A percentile compares a stretch with the other conserved stretches of the same genome.
These are phyloP conservation scores for Athalia cordata DNA, from an alignment of 2,888 invertebrate species.

Conservation along the genomic window DNA sequence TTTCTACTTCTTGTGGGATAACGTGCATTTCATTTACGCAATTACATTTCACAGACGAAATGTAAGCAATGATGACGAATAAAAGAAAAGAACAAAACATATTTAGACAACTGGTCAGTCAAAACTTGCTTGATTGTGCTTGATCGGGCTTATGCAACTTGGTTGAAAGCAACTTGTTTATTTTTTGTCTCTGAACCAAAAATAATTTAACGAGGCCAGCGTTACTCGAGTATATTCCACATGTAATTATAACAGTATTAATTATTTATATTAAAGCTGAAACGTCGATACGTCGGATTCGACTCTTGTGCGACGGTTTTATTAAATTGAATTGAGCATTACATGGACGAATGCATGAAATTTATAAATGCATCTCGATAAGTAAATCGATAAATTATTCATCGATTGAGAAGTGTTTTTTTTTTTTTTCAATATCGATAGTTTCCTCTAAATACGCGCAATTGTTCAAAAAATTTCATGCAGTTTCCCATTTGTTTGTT, in stretches of 20 bases:
- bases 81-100: too few relatives aligned
- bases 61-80: too few relatives aligned
- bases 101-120: too few relatives aligned
- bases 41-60: too few relatives aligned
- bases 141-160: neutral
- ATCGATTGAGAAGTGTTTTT: too few relatives aligned
- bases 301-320: slow-evolving; percentile 26
- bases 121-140: neutral
- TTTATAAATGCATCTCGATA: neutral
- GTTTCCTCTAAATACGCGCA: too few relatives aligned
- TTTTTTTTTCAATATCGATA: too few relatives aligned
- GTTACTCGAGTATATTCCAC: slow-evolving; percentile 15
- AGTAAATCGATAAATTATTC: too few relatives aligned
- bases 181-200: neutral
- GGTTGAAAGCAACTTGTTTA: neutral
- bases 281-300: neutral
- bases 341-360: neutral
- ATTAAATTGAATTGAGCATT: slow-evolving; percentile 23
- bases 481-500: too few relatives aligned
- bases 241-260: slow-evolving; percentile 1
- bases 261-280: slow-evolving; percentile 22
- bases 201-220: neutral
- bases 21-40: too few relatives aligned
- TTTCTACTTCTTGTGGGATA: too few relatives aligned
- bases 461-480: too few relatives aligned